These are phyloP conservation scores for Glomeris maerens DNA, from an alignment of 1,140 invertebrate genomes.

Conservation along the genomic window DNA sequence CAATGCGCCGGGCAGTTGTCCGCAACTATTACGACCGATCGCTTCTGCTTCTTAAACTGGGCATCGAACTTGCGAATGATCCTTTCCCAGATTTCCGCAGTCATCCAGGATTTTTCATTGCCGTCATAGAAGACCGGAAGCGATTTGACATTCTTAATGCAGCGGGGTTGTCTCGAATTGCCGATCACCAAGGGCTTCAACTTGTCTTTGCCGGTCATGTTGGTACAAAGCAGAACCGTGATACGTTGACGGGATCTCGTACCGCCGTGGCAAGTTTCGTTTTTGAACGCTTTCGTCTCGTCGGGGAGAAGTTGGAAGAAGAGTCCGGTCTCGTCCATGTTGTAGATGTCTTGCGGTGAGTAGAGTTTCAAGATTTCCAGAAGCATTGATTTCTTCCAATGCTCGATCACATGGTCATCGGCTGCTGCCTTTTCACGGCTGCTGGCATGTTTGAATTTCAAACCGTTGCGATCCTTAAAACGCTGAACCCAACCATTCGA, in stretches of 20 bases:
- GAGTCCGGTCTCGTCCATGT: conserved; percentile 18
- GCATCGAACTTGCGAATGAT: background rate
- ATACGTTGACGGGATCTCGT: conserved; percentile 1
- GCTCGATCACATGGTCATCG: too few relatives aligned
- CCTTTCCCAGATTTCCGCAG: background rate
- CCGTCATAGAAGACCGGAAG: background rate
- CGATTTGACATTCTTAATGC: background rate
- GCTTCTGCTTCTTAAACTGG: background rate
- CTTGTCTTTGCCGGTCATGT: background rate
- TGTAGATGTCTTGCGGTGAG: conserved; percentile 21
- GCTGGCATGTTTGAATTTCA: too few relatives aligned
- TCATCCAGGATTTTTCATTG: conserved; percentile 5
- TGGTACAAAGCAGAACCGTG: conserved; percentile 1
- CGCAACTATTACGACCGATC: background rate
- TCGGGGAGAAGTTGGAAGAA: conserved; percentile 17
- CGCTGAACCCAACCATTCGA: too few relatives aligned
- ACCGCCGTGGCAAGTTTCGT: background rate
- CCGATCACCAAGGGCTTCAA: background rate
- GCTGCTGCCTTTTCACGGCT: too few relatives aligned
- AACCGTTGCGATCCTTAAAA: too few relatives aligned
- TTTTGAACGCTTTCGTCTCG: conserved; percentile 14
- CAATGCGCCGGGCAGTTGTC: background rate
- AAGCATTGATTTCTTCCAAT: too few relatives aligned
- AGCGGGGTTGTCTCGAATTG: background rate
- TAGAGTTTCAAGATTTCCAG: too few relatives aligned